Evolutionary conservation across 2,797 vertebrate species (phyloP), one percentile per base, ranked within the genome.

Genomic region (Rhincodon typus): DNA sequence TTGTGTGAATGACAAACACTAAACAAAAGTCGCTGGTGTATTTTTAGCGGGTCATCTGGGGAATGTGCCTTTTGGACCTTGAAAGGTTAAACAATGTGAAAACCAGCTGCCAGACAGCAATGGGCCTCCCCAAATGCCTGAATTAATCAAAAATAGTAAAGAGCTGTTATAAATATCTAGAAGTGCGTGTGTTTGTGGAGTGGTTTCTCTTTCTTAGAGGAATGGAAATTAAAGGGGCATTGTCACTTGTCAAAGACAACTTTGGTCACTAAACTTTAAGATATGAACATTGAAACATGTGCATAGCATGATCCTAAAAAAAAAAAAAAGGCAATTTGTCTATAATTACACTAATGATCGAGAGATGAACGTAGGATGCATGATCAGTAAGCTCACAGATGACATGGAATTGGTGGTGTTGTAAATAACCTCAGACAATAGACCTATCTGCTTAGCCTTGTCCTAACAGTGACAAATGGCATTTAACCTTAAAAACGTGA

Each of bases 81-180:
- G 94, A 95, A 95, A 95, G 94, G 70, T 57, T 77, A 74, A 74
- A 94, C 94, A 94, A 94, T 94, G 67, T 94, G 38, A 23, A 74
- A 74, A 94, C 42, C 94, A 94, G 94, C 94, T 94, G 94, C 69
- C 70, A 74, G 69, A 50, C 13, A 53, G 25, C 70, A 77, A 74
- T 0, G 42, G 67, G 70, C 30, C 67, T 94, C 67, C 70, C 94
- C 69, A 46, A 72, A 53, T 13, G 50, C 15, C 42, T 74, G 62
- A 25, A 53, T 34, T 77, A 53, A 50, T 94, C 69, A 53, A 74
- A 53, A 74, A 94, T 53, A 95, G 69, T 17, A 74, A 57, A 19
- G 42, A 34, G 46, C 34, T 50, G 94, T 38, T 95, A 57, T 77
- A 70, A 94, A 94, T 70, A 94, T 53, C 67, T 3, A 17, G 42